Evolutionary conservation across 2,113 vertebrate species (phyloP).

Genomic region (Etia nguti): DNA sequence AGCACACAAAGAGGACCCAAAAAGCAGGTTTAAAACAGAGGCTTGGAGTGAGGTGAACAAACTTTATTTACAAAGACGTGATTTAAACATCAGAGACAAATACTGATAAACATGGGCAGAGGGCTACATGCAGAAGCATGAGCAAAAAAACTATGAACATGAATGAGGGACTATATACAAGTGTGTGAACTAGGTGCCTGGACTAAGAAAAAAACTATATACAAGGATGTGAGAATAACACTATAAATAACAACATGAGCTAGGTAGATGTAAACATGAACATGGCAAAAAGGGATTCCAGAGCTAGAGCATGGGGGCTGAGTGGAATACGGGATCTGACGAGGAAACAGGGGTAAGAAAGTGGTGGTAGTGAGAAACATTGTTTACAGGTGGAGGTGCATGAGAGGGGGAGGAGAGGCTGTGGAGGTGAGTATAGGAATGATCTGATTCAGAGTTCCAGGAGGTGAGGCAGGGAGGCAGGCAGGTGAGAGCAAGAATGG

Average conservation of each 20-base stretch:
- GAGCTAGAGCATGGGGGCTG: not conserved
- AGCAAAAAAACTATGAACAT: not conserved
- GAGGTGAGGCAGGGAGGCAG: rapidly evolving
- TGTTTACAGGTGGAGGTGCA: too few species aligned
- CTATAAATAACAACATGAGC: not conserved
- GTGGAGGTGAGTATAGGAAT: too few species aligned
- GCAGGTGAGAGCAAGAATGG: too few species aligned
- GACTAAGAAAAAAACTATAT: not conserved
- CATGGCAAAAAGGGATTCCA: not conserved
- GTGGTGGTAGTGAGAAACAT: too few species aligned
- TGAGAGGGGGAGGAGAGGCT: too few species aligned
- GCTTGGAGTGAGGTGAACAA: not conserved
- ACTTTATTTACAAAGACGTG: not conserved
- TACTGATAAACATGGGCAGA: not conserved
- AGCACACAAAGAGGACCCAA: rapidly evolving
- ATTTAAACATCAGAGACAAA: not conserved
- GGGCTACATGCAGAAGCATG: not conserved
- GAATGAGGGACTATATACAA: not conserved
- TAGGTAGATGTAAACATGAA: not conserved
- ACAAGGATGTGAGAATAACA: not conserved
- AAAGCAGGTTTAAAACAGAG: not conserved
- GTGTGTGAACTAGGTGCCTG: rapidly evolving
- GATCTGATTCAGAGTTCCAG: too few species aligned
- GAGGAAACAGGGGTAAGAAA: too few species aligned
- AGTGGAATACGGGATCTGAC: not conserved